Percentiles rank a stretch among this genome's conserved stretches.
Evolutionary conservation across 2,113 vertebrate genomes (phyloP).

Genomic region (Eublepharis macularius): DNA sequence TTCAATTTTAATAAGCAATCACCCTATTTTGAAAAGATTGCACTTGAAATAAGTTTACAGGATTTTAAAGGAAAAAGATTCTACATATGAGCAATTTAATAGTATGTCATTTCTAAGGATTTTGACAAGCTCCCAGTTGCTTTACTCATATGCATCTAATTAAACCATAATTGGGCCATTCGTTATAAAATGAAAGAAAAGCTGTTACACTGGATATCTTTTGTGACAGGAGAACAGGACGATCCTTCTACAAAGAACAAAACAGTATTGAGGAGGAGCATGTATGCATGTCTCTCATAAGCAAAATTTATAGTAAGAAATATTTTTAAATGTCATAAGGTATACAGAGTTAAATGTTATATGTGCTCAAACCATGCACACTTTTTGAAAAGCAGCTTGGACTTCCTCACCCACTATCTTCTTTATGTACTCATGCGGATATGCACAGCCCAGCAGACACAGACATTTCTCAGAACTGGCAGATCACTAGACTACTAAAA

Average conservation of each 20-base stretch:
- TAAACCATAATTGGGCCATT: conserved; percentile 73
- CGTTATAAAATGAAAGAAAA: conserved; percentile 66
- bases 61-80: conserved; percentile 40
- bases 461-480: background rate
- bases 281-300: conserved; percentile 26
- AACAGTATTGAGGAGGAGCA: conserved; percentile 25
- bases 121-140: conserved; percentile 61
- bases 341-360: conserved; percentile 15
- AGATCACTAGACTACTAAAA: too few species aligned
- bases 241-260: conserved; percentile 28
- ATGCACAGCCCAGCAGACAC: background rate
- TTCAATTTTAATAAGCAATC: conserved; percentile 57
- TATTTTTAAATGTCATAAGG: conserved; percentile 18
- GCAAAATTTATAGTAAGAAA: conserved; percentile 40
- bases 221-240: conserved; percentile 49
- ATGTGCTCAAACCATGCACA: conserved; percentile 26
- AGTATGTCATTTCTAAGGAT: conserved; percentile 62
- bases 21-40: conserved; percentile 52
- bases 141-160: conserved; percentile 67
- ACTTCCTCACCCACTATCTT: background rate
- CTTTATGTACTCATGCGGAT: background rate
- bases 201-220: conserved; percentile 56
- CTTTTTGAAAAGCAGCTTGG: background rate
- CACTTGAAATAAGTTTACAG: conserved; percentile 58
- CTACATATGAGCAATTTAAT: conserved; percentile 60